phyloP scores from a whole-genome alignment of 2,888 invertebrate species.

The Ophion obscuratus region DNA sequence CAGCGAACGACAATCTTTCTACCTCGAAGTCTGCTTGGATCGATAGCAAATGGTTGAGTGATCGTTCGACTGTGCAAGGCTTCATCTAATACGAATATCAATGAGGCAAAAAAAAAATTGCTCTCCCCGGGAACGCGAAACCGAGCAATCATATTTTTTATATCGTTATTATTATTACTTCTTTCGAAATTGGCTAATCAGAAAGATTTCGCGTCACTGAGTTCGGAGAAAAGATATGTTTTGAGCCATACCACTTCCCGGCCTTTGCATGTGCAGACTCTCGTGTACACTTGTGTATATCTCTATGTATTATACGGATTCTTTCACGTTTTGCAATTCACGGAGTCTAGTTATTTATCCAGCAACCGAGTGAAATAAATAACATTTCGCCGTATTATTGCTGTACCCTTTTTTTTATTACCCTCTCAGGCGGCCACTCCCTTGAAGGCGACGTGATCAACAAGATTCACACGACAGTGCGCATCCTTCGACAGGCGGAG shows the following conservation, averaged over 20 bases:
- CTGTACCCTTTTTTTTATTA: neutral
- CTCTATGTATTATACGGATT: neutral
- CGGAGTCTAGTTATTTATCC: slow-evolving; percentile 53
- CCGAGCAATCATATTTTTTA: slow-evolving; percentile 20
- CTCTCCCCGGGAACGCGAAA: slow-evolving; percentile 1
- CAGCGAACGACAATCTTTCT: neutral
- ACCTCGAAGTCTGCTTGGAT: slow-evolving; percentile 33
- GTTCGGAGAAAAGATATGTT: neutral
- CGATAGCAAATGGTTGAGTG: slow-evolving; percentile 21
- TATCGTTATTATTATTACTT: neutral
- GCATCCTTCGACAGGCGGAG: slow-evolving; percentile 10
- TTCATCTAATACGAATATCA: neutral
- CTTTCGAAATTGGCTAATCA: neutral
- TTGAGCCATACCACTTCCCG: slow-evolving; percentile 13
- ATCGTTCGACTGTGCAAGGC: slow-evolving; percentile 1
- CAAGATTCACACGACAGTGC: slow-evolving; percentile 36
- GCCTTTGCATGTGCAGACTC: slow-evolving; percentile 5
- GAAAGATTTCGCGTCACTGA: neutral
- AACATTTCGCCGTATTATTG: slow-evolving; percentile 7
- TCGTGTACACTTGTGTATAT: neutral
- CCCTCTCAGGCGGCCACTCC: neutral
- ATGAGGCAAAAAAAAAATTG: slow-evolving; percentile 14
- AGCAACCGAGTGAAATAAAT: slow-evolving; percentile 18
- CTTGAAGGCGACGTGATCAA: slow-evolving; percentile 58
- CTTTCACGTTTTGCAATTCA: slow-evolving; percentile 26